phyloP scores from a whole-genome alignment of 2,797 vertebrate genomes.

The Morelia viridis region DNA sequence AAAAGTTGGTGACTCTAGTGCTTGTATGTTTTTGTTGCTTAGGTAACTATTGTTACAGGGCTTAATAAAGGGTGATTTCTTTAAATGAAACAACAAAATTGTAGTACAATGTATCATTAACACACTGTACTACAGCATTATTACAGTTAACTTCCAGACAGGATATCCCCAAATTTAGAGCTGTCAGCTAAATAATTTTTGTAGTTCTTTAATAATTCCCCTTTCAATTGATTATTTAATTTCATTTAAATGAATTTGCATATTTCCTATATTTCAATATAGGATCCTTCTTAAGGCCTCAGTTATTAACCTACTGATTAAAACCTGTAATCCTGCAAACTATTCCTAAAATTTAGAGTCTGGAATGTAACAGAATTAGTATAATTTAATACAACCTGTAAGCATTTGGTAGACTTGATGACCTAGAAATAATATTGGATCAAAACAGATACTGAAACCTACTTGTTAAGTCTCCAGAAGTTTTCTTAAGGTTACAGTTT shows the following conservation, averaged over 20 bases:
- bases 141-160: constrained; percentile 20
- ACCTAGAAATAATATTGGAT: background rate
- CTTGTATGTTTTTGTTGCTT: constrained; percentile 10
- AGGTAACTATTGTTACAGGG: background rate
- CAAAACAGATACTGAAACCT: background rate
- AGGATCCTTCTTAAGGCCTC: background rate
- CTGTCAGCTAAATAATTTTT: constrained; percentile 6
- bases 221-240: background rate
- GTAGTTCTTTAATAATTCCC: background rate
- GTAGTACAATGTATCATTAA: constrained; percentile 18
- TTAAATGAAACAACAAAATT: background rate
- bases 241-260: background rate
- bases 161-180: background rate
- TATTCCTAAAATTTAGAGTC: background rate
- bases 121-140: constrained; percentile 5
- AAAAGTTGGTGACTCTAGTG: background rate
- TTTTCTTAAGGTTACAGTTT: background rate
- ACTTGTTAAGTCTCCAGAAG: background rate
- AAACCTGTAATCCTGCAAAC: background rate
- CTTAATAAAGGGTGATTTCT: constrained; percentile 18
- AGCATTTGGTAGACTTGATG: background rate
- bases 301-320: background rate
- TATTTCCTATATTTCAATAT: background rate
- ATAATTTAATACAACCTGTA: background rate
- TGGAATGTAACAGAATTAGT: background rate